Conservation (phyloP, 2,888 invertebrate genomes). For the Acrocera orbiculus region DNA sequence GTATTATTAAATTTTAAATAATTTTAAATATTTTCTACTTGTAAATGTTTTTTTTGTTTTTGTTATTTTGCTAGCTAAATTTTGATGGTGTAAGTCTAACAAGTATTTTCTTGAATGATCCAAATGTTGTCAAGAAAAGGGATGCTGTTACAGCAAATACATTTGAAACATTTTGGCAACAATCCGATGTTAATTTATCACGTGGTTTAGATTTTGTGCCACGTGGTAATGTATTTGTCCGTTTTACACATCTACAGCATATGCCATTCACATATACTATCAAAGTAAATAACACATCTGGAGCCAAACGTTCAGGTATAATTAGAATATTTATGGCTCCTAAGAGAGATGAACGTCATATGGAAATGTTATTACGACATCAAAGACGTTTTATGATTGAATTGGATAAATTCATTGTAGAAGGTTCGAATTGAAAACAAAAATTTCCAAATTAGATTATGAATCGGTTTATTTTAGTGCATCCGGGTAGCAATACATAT, state of each 20-base stretch:
- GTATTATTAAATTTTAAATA: too few species aligned
- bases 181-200: constrained; percentile 52
- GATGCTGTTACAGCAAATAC: too few species aligned
- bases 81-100: too few species aligned
- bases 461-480: constrained; percentile 40
- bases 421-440: constrained; percentile 31
- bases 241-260: constrained; percentile 56
- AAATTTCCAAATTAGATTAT: neutral
- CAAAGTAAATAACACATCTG: constrained; percentile 37
- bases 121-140: too few species aligned
- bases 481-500: constrained; percentile 44
- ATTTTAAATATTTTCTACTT: too few species aligned
- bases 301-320: constrained; percentile 34
- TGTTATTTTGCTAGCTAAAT: too few species aligned
- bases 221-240: constrained; percentile 45
- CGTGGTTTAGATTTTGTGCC: constrained; percentile 63
- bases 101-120: too few species aligned
- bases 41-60: too few species aligned
- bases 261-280: constrained; percentile 44
- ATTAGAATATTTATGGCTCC: constrained; percentile 44
- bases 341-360: constrained; percentile 40
- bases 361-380: constrained; percentile 36
- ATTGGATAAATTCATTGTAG: constrained; percentile 41
- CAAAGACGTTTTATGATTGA: constrained; percentile 42
- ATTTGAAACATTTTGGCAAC: constrained; percentile 54